A percentile compares a stretch with the other conserved stretches of the same genome.
Conservation (phyloP, 1,140 invertebrate species). For the Lasaia peninsularis region DNA sequence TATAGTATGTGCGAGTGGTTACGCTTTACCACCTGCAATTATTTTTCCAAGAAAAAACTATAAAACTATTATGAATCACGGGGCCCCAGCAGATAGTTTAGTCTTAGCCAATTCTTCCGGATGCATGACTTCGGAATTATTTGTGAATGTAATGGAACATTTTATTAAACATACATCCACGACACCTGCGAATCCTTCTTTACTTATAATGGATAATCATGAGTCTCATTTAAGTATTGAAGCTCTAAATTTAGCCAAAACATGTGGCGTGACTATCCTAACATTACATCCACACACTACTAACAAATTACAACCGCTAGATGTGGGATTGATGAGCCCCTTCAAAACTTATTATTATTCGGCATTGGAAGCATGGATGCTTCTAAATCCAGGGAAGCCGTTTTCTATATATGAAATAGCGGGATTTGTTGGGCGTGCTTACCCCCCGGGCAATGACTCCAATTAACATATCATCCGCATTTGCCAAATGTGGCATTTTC, state of each 20-base stretch:
- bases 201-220: conserved; percentile 36
- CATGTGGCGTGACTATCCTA: no score
- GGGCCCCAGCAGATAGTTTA: conserved; percentile 44
- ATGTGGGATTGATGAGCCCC: conserved; percentile 1
- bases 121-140: conserved; percentile 46
- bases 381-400: not conserved
- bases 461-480: conserved; percentile 8
- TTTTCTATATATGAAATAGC: conserved; percentile 4
- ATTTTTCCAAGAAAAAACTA: conserved; percentile 22
- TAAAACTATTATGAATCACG: conserved; percentile 37
- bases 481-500: conserved; percentile 17
- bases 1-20: not conserved
- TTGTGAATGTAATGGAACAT: conserved; percentile 48
- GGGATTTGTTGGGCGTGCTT: not conserved
- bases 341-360: conserved; percentile 8
- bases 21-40: not conserved
- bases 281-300: conserved; percentile 29
- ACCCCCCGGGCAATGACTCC: conserved; percentile 5
- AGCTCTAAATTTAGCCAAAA: no score
- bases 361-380: conserved; percentile 14
- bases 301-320: conserved; percentile 5
- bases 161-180: conserved; percentile 39
- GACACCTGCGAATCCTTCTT: conserved; percentile 20
- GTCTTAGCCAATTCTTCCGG: conserved; percentile 45
- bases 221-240: conserved; percentile 23